Evolutionary conservation across 2,113 vertebrate species (phyloP), one percentile per base, ranked within the genome.

Genomic region (Morone saxatilis): DNA sequence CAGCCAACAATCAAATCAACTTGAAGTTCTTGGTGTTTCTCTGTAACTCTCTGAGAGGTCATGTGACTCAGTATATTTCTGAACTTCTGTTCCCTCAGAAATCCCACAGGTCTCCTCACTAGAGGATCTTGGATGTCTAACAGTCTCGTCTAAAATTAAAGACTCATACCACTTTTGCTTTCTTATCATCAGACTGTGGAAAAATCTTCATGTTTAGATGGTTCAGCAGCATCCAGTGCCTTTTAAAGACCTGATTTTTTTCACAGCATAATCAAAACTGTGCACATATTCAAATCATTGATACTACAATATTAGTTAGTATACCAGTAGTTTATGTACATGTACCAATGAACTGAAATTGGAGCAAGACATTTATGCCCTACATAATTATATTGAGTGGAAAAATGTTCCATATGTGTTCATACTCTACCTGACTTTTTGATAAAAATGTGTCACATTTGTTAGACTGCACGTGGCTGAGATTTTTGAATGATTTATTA

Each of bases 81-180:
- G 77, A 72, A 72, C 71, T 36, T 82, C 5, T 80, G 70, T 80
- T 73, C 72, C 43, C 50, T 70, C 17, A 60, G 65, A 86, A 86
- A 71, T 77, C 77, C 57, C 78, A 66, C 43, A 54, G 50, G 77
- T 79, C 45, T 17, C 41, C 25, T 72, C 54, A 50, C 19, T 17
- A 76, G 61, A 60, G n/a, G 40, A 59, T 77, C 14, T 61, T 59
- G 59, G 61, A 71, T 60, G 56, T 56, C 48, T 31, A 41, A 71
- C 54, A 71, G 76, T 65, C 79, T 62, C 56, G 40, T 66, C 61
- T 81, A 73, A 76, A 80, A 82, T 74, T 56, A 73, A 65, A 76
- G 13, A 38, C 25, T 9, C 1, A 19, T 20, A 20, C 17, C n/a
- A 50, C 56, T 51, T 67, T 67, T 41, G 8, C 40, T 67, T 75